A percentile compares a stretch with the other conserved stretches of the same genome.
Conservation (phyloP, 2,888 invertebrate genomes). For the Drosophila borealis region DNA sequence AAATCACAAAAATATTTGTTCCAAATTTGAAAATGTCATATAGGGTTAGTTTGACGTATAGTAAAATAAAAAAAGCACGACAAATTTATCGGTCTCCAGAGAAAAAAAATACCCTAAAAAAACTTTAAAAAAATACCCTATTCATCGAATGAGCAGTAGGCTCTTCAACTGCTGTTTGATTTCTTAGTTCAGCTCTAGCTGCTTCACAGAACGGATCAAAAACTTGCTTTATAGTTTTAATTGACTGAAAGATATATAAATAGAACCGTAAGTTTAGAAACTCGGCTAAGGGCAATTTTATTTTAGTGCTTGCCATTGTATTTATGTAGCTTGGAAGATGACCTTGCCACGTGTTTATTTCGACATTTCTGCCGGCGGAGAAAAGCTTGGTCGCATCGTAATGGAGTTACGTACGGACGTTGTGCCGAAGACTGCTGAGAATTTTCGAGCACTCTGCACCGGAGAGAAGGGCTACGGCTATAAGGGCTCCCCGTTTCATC, state of each 20-base stretch:
- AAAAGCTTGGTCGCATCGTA: conserved; percentile 42
- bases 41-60: conserved; percentile 13
- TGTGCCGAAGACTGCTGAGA: conserved; percentile 97
- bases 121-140: background rate
- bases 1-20: conserved; percentile 25
- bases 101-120: background rate
- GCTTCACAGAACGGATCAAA: background rate
- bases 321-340: conserved; percentile 14
- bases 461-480: conserved; percentile 97
- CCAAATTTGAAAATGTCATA: conserved; percentile 9
- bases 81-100: background rate
- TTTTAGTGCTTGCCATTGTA: background rate
- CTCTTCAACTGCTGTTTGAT: background rate
- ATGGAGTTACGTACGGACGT: conserved; percentile 92
- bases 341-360: conserved; percentile 49
- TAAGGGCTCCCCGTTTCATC: conserved; percentile 96
- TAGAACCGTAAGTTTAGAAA: background rate
- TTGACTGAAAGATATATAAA: background rate
- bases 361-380: conserved; percentile 44
- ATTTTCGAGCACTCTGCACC: conserved; percentile 97
- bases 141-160: background rate
- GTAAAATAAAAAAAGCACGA: background rate
- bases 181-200: background rate
- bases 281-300: background rate
- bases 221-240: background rate